phyloP scores from a whole-genome alignment of 1,140 invertebrate genomes.

The Scaptomyza graminum region DNA sequence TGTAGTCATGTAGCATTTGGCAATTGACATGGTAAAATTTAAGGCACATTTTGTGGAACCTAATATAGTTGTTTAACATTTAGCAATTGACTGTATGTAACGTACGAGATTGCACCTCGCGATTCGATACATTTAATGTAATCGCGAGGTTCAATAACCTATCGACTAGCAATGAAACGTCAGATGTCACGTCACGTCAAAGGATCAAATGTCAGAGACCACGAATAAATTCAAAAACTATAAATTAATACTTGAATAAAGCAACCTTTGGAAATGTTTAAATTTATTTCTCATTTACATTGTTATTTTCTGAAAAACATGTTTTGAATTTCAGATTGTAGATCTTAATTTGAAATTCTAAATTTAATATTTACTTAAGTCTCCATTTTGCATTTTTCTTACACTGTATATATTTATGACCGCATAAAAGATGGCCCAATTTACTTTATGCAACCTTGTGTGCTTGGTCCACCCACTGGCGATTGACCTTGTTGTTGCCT shows the following conservation, averaged over 20 bases:
- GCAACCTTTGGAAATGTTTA: not conserved
- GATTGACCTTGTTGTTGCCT: slow-evolving; percentile 29
- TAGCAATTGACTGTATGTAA: too few species aligned
- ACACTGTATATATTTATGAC: not conserved
- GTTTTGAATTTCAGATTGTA: not conserved
- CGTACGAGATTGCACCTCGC: too few species aligned
- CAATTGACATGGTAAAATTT: too few species aligned
- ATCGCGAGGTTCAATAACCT: too few species aligned
- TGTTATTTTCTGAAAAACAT: not conserved
- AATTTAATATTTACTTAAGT: not conserved
- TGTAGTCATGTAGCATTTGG: not conserved
- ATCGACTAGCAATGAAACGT: too few species aligned
- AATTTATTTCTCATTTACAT: not conserved
- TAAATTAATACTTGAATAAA: too few species aligned
- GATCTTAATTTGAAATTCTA: not conserved
- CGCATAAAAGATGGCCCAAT: not conserved
- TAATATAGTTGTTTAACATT: too few species aligned
- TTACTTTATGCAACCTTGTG: not conserved
- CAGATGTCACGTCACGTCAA: too few species aligned
- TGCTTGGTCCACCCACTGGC: not conserved
- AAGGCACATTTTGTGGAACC: too few species aligned
- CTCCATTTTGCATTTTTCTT: not conserved
- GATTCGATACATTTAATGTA: too few species aligned
- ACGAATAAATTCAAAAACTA: too few species aligned
- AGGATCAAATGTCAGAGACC: too few species aligned